Conservation (phyloP, 1,140 invertebrate species). For the Drosophila triauraria region DNA sequence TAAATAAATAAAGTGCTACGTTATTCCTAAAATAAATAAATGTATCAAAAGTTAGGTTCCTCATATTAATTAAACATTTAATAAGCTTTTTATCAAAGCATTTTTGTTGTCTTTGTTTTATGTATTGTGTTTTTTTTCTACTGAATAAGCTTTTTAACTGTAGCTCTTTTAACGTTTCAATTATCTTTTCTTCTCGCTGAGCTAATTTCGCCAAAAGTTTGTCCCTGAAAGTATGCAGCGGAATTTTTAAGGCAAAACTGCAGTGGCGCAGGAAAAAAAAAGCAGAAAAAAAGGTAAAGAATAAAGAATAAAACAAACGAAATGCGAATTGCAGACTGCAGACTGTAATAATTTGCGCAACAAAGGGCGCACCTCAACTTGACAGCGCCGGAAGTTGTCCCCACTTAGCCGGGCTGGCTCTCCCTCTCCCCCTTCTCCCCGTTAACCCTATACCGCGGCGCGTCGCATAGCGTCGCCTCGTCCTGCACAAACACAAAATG, state of each 20-base stretch:
- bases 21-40: too few relatives aligned
- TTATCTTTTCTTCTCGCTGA: conserved; percentile 8
- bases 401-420: conserved; percentile 22
- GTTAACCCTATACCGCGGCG: not conserved
- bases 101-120: not conserved
- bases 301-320: conserved; percentile 14
- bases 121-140: not conserved
- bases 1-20: too few relatives aligned
- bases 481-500: conserved; percentile 43
- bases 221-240: conserved; percentile 17
- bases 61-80: not conserved
- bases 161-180: conserved; percentile 6
- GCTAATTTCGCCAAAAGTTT: conserved; percentile 37
- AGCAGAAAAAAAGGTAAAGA: not conserved
- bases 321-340: conserved; percentile 14
- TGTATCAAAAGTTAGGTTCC: too few relatives aligned
- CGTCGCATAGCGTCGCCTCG: not conserved
- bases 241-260: conserved; percentile 29
- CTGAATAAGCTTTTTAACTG: too few relatives aligned
- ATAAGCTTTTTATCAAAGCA: too few relatives aligned
- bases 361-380: conserved; percentile 29
- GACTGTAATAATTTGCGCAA: conserved; percentile 43
- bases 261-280: not conserved
- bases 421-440: not conserved
- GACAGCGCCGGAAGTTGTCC: conserved; percentile 43